Evolutionary conservation across 2,113 vertebrate species (phyloP), one percentile per base, ranked within the genome.

Genomic region (Kryptolebias marmoratus): DNA sequence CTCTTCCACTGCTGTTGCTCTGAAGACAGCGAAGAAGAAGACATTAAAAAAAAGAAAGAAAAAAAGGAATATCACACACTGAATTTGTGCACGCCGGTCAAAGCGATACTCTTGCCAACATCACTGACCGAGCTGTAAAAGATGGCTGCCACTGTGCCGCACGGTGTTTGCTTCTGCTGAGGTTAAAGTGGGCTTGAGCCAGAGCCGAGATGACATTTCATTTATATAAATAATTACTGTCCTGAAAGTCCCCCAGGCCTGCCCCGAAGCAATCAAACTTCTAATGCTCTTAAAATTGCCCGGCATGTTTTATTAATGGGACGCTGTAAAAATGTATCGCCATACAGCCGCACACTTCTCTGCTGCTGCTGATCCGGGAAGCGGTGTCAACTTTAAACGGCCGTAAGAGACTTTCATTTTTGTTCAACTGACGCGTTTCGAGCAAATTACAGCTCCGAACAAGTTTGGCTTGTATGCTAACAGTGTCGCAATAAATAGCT

Each of bases 241-340:
- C 87, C 87, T 88, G 89, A 87, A 91, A 88, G 88, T 93, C 91
- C 90, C 92, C 82, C 31, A 87, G 87, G 93, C 89, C 82, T 89
- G 86, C 85, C 89, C 91, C 15, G 69, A 81, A 93, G 93, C 90
- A 93, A 92, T 93, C 91, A 91, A 91, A 92, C 88, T 91, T 93
- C 91, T 91, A 91, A 92, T 93, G 93, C 91, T 93, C 91, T 91
- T 91, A 93, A 92, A 91, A 90, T 92, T 91, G 86, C 82, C 88
- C 79, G 63, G 71, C 88, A 93, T 93, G 75, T 92, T 91, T 92
- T 93, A 93, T 93, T 93, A 88, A 93, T 92, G 77, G 73, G 36
- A 2, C 71, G 75, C 80, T 87, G 77, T 90, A 81, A 90, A 56
- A 90, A 89, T 84, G 88, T 82, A 85, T 90, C 73, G 83, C 82